Base-by-base conservation (phyloP, 2,888 invertebrate species). In the Eumerus sabulonum region DNA sequence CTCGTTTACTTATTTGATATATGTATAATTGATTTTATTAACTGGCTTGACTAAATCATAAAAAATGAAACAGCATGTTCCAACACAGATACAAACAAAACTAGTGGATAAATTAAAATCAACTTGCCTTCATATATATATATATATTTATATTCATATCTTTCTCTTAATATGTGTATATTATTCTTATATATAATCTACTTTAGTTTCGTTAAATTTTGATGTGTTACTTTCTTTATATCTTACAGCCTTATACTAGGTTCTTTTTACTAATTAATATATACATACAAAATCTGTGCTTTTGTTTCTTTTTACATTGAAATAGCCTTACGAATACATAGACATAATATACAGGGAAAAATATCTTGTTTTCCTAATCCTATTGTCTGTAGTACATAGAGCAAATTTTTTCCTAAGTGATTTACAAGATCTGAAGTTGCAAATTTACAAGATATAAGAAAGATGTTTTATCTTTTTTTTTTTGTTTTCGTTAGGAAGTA, bases 21-120 rank as follows among this genome's bases (percentile, higher is more conserved):
- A 73, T 67, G 60, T 64, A 71, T 72, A 70, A 68, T 79, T 50
- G 57, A 64, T 64, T 68, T 56, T 70, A 77, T 77, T 60, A 79
- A 73, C 73, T 64, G 27, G 19, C 64, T 44, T 79, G 63, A 62
- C 79, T 68, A 67, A 59, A 59, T 68, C 60, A 67, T 60, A 56
- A 67, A 57, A 54, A 35, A 44, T 50, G 56, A 53, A 57, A 13
- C 51, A 56, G 19, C 50, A 51, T 64, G 7, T 54, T 54, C 44
- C 38, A 70, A 67, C 68, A 63, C 38, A 48, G 53, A 54, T 63
- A 74, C 64, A 60, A 79, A 70, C 60, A 79, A 74, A 70, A 54
- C 38, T 36, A 63, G 27, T 27, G 7, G 27, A 56, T 63, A 63
- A 68, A 73, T 79, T 50, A 18, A 48, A 50, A 27, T 27, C 27